Evolutionary conservation across 2,113 vertebrate species (phyloP).

Genomic region (Cyanistes caeruleus): DNA sequence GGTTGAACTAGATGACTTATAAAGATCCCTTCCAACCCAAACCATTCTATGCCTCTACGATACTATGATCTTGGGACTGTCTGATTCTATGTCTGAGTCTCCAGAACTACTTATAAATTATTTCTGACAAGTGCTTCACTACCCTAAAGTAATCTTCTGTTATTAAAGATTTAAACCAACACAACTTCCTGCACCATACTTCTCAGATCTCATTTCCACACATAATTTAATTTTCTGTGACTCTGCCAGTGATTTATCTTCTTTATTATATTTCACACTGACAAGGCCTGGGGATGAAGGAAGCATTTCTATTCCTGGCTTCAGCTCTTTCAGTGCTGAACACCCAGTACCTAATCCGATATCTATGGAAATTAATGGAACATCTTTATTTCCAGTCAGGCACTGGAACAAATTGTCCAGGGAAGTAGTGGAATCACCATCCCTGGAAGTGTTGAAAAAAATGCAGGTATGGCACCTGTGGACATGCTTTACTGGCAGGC

Average conservation of each 20-base stretch:
- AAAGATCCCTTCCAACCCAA: neutral
- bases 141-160: neutral
- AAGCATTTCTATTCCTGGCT: neutral
- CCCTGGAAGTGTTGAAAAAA: neutral
- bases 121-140: neutral
- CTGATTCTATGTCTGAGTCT: neutral
- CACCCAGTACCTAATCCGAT: neutral
- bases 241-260: neutral
- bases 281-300: neutral
- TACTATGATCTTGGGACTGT: neutral
- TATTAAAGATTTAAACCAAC: constrained; percentile 13
- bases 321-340: neutral
- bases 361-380: neutral
- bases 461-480: neutral
- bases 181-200: neutral
- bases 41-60: neutral
- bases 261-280: constrained; percentile 11
- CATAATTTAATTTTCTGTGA: constrained; percentile 17
- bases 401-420: neutral
- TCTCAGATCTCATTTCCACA: constrained; percentile 26
- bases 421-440: neutral
- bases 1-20: neutral
- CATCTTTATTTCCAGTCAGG: neutral
- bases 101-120: neutral
- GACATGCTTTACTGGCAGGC: neutral